Percentiles rank a stretch among this genome's conserved stretches.
Evolutionary conservation across 2,888 invertebrate genomes (phyloP).

Genomic region (Ornithoptera priamus): DNA sequence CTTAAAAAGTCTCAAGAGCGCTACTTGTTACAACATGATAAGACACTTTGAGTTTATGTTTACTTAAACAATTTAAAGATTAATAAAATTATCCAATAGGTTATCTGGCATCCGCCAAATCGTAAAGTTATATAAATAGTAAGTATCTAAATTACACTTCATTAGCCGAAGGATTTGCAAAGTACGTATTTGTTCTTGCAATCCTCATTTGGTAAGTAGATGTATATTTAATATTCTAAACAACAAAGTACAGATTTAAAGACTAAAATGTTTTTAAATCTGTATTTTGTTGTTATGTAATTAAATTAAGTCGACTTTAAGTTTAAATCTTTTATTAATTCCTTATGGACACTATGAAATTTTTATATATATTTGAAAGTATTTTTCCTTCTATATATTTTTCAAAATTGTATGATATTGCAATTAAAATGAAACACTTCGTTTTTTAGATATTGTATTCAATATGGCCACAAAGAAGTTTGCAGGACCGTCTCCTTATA

Average conservation of each 20-base stretch:
- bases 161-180: constrained; percentile 19
- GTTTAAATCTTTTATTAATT: no score
- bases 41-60: constrained; percentile 1
- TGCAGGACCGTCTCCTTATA: constrained; percentile 73
- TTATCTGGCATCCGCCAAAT: constrained; percentile 5
- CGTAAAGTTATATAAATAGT: constrained; percentile 4
- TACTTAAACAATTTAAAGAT: constrained; percentile 3
- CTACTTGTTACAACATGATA: neutral
- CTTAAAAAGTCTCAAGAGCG: neutral
- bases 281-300: neutral
- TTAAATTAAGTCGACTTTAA: no score
- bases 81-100: constrained; percentile 5
- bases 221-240: neutral
- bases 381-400: no score
- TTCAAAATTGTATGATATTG: neutral
- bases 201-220: constrained; percentile 3
- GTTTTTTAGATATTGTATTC: neutral
- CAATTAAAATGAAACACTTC: neutral
- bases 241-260: neutral
- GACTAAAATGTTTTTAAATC: neutral
- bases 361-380: no score
- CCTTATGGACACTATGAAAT: no score
- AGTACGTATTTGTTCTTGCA: neutral
- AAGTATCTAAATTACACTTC: constrained; percentile 43
- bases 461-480: constrained; percentile 77